These are phyloP conservation scores for Spea hammondii DNA, from an alignment of 2,797 vertebrate genomes.

Conservation along the genomic window DNA sequence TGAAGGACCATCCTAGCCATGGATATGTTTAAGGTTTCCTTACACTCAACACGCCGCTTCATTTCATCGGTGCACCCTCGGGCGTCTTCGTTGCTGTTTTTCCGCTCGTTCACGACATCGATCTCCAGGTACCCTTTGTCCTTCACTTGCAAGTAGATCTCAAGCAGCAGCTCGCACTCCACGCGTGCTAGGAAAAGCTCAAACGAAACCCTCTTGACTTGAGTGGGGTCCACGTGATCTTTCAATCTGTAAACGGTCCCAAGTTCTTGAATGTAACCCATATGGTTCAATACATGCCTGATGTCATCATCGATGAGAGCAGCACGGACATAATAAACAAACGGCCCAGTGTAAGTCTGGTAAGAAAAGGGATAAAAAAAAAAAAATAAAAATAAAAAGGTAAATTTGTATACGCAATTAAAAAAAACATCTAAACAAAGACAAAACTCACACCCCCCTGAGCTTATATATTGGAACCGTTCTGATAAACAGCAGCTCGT, in stretches of 20 bases:
- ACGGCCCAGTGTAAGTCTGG: conserved; percentile 95
- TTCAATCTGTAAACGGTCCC: conserved; percentile 67
- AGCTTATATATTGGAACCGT: too few relatives aligned
- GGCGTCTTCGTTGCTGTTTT: conserved; percentile 80
- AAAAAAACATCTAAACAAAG: too few relatives aligned
- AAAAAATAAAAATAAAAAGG: conserved; percentile 9
- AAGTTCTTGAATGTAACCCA: conserved; percentile 89
- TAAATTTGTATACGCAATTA: background rate
- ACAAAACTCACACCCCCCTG: too few relatives aligned
- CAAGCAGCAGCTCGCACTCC: conserved; percentile 89
- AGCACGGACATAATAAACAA: conserved; percentile 93
- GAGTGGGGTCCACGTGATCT: conserved; percentile 69
- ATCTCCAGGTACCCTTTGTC: conserved; percentile 83
- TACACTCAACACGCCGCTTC: conserved; percentile 78
- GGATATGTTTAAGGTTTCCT: conserved; percentile 78
- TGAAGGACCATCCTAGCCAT: conserved; percentile 80
- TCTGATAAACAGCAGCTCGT: too few relatives aligned
- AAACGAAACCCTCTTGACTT: conserved; percentile 81
- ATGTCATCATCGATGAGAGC: conserved; percentile 85
- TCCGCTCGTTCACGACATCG: conserved; percentile 83
- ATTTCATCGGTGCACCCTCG: conserved; percentile 86
- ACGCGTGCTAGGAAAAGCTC: conserved; percentile 93
- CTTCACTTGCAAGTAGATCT: conserved; percentile 87
- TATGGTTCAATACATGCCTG: conserved; percentile 80
- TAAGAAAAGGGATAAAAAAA: conserved; percentile 33